Percentiles rank a stretch among this genome's conserved stretches.
These are phyloP conservation scores for Steatocranus sp. DNA, from an alignment of 2,797 vertebrate genomes.

Conservation along the genomic window DNA sequence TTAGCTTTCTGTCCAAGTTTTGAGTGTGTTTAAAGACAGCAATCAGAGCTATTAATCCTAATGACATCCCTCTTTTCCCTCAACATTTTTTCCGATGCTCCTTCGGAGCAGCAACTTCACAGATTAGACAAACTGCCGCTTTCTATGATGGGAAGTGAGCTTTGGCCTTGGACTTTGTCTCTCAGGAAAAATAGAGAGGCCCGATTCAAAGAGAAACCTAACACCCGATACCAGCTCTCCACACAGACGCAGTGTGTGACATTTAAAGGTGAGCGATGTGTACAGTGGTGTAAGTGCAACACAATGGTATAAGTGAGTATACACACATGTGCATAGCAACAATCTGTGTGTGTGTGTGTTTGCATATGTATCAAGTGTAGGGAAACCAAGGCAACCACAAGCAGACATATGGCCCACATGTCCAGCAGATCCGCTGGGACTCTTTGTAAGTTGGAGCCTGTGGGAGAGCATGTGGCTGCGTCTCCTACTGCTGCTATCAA, in stretches of 20 bases:
- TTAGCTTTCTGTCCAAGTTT: conserved; percentile 5
- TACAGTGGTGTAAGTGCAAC: neutral
- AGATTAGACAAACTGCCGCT: conserved; percentile 5
- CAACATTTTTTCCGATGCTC: neutral
- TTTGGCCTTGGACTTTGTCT: conserved; percentile 5
- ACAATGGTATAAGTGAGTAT: neutral
- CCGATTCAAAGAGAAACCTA: conserved; percentile 35
- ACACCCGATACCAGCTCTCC: conserved; percentile 1
- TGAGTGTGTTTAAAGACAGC: conserved; percentile 34
- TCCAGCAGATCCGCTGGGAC: conserved; percentile 42
- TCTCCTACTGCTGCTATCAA: conserved; percentile 55
- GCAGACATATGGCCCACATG: conserved; percentile 60
- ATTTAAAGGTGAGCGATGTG: conserved; percentile 28
- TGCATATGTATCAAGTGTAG: conserved; percentile 20
- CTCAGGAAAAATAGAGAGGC: neutral
- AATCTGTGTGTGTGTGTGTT: conserved; percentile 2
- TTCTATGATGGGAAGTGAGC: conserved; percentile 1
- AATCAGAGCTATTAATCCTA: conserved; percentile 40
- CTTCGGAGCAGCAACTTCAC: conserved; percentile 6
- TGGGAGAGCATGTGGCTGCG: conserved; percentile 40
- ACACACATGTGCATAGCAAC: neutral
- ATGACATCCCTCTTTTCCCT: neutral
- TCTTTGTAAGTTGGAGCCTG: conserved; percentile 48
- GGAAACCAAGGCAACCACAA: conserved; percentile 46
- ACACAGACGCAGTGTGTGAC: neutral